Conservation (phyloP, 2,797 vertebrate genomes). For the Adrianichthys oophorus region DNA sequence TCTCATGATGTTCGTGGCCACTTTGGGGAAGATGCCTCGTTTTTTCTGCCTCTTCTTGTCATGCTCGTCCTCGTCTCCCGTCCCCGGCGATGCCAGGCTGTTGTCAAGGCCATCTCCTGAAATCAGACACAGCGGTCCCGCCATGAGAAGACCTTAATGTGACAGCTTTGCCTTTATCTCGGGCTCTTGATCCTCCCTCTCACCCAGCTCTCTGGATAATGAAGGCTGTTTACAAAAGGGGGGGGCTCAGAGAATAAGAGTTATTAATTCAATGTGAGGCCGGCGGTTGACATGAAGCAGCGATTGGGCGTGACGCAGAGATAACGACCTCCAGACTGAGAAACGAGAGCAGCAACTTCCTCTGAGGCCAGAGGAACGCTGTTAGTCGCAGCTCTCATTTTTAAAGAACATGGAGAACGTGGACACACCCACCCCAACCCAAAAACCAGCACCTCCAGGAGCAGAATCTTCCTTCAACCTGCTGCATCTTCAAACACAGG, state of each 20-base stretch:
- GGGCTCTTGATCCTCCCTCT: conserved; percentile 29
- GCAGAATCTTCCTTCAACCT: conserved; percentile 78
- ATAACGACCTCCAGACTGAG: conserved; percentile 45
- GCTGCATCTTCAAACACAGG: conserved; percentile 32
- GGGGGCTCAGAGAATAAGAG: conserved; percentile 38
- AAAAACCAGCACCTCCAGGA: too few species aligned
- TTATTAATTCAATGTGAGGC: conserved; percentile 74
- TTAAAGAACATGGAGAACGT: too few species aligned
- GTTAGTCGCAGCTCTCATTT: too few species aligned
- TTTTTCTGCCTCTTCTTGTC: conserved; percentile 98
- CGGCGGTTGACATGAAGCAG: conserved; percentile 68
- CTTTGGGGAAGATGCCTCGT: conserved; percentile 92
- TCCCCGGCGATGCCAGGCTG: conserved; percentile 92
- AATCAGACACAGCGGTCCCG: conserved; percentile 56
- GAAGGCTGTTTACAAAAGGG: conserved; percentile 37
- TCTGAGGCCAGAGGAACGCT: neutral
- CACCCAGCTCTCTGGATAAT: conserved; percentile 47
- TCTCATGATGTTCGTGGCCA: conserved; percentile 80
- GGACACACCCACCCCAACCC: too few species aligned
- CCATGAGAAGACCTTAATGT: conserved; percentile 23
- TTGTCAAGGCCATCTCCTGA: conserved; percentile 93
- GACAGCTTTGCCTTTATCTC: conserved; percentile 2
- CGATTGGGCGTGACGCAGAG: conserved; percentile 57
- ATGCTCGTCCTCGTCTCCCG: conserved; percentile 94
- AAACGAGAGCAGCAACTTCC: conserved; percentile 34